Conservation (phyloP, 2,888 invertebrate species). For the Byasa hedistus region DNA sequence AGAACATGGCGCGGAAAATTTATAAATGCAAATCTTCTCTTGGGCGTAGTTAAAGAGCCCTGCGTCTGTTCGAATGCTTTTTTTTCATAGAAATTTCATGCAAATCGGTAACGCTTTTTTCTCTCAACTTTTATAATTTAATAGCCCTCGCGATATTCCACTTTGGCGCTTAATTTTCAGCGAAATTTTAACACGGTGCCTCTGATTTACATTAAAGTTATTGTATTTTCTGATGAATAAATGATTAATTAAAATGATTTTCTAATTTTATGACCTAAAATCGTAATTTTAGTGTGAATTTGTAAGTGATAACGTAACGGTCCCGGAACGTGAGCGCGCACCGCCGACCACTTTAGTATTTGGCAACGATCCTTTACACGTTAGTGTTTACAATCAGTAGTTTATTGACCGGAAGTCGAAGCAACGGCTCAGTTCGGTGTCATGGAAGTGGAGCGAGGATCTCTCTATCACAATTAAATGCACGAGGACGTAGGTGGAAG, state of each 20-base stretch:
- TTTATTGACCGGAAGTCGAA: too few relatives aligned
- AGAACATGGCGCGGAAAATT: not conserved
- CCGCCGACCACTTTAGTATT: too few relatives aligned
- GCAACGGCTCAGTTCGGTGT: too few relatives aligned
- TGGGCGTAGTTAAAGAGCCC: constrained; percentile 1
- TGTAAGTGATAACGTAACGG: too few relatives aligned
- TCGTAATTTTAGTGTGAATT: too few relatives aligned
- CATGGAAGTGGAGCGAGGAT: too few relatives aligned
- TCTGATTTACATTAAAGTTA: not conserved
- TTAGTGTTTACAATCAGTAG: too few relatives aligned
- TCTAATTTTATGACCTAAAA: too few relatives aligned
- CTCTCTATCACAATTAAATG: too few relatives aligned
- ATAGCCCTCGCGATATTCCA: constrained; percentile 7
- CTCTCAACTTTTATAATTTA: constrained; percentile 3
- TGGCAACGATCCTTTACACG: too few relatives aligned
- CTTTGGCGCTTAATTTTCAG: not conserved
- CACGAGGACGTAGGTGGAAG: too few relatives aligned
- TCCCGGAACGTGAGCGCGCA: too few relatives aligned
- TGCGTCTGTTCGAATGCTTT: not conserved
- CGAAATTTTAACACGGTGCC: not conserved
- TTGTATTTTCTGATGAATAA: not conserved
- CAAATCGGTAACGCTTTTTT: constrained; percentile 8
- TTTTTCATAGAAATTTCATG: constrained; percentile 5
- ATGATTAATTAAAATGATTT: not conserved
- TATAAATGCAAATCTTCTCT: constrained; percentile 13